Percentiles rank a stretch among this genome's conserved stretches.
phyloP scores from a whole-genome alignment of 2,888 invertebrate genomes.

The Epistrophe grossulariae region DNA sequence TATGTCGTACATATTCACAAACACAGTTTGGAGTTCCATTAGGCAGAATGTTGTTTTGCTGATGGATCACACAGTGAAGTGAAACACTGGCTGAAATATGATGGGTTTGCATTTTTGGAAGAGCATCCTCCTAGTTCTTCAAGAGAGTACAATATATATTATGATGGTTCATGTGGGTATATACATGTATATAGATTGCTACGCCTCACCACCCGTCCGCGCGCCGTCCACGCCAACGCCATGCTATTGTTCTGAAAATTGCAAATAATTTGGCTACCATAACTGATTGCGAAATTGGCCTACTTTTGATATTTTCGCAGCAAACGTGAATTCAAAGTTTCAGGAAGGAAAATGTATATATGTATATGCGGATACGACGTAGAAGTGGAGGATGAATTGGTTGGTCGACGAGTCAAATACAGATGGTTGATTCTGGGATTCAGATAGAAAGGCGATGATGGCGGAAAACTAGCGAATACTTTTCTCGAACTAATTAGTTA shows the following conservation, averaged over 20 bases:
- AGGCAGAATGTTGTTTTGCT: conserved; percentile 36
- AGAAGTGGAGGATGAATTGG: neutral
- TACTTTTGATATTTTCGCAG: conserved; percentile 54
- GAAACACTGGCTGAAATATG: conserved; percentile 22
- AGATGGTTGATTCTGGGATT: neutral
- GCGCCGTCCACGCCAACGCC: neutral
- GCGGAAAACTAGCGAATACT: conserved; percentile 15
- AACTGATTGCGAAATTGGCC: conserved; percentile 69
- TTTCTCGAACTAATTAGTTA: conserved; percentile 69
- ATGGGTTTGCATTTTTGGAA: conserved; percentile 33
- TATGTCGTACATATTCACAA: neutral
- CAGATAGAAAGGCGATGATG: conserved; percentile 21
- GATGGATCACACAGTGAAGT: conserved; percentile 39
- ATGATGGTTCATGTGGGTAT: neutral
- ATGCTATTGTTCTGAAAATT: conserved; percentile 27
- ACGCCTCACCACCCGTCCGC: neutral
- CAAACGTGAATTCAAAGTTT: conserved; percentile 29
- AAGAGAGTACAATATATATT: conserved; percentile 32
- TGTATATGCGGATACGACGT: no score
- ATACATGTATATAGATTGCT: neutral
- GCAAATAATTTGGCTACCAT: conserved; percentile 58
- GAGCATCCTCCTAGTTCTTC: neutral
- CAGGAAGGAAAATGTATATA: neutral
- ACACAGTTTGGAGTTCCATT: conserved; percentile 25
- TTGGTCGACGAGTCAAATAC: neutral